Base-by-base conservation (phyloP, 2,888 invertebrate genomes). In the Xiphydria camelus region DNA sequence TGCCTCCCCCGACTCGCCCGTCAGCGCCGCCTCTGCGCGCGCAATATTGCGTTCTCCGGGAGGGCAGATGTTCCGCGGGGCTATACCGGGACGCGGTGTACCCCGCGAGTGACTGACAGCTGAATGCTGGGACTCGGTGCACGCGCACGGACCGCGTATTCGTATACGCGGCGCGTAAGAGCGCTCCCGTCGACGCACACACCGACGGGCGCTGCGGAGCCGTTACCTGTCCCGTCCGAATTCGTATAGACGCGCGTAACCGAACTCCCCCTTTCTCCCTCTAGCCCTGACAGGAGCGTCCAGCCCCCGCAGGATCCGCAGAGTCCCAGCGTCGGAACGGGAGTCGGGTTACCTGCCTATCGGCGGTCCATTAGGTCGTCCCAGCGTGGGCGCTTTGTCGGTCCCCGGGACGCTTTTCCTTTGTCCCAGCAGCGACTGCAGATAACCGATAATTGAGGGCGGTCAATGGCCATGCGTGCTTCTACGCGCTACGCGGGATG, bases 71-170 rank as follows among this genome's bases (percentile, higher is more conserved):
- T 59, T 62, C 51, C 46, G 37, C 41, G 34, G 49, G 33, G 52
- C 52, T 50, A n/a, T n/a, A 45, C 51, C 50, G 52, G 47, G 21
- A 29, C 25, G 21, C 49, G 44, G 36, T 17, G 40, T 54, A 49
- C 48, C 54, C 47, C 47, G 48, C 47, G 41, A 51, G 51, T 73
- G 73, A 75, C 57, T 73, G 73, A 73, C 73, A 71, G 70, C 62
- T 73, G 67, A 73, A 73, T 72, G 62, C 60, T 50, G 45, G 59
- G 51, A 39, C 41, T 51, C 47, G 46, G 45, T 31, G 29, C 34
- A 18, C 35, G 23, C 33, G 25, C 26, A 29, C 21, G 36, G 36
- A 19, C 15, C 33, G 38, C 41, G 22, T 46, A 44, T 45, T 44
- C 20, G 19, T 41, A 49, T n/a, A n/a, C n/a, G 38, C 39, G 47